Evolutionary conservation across 2,888 invertebrate species (phyloP).

Genomic region (Nomada fucata): DNA sequence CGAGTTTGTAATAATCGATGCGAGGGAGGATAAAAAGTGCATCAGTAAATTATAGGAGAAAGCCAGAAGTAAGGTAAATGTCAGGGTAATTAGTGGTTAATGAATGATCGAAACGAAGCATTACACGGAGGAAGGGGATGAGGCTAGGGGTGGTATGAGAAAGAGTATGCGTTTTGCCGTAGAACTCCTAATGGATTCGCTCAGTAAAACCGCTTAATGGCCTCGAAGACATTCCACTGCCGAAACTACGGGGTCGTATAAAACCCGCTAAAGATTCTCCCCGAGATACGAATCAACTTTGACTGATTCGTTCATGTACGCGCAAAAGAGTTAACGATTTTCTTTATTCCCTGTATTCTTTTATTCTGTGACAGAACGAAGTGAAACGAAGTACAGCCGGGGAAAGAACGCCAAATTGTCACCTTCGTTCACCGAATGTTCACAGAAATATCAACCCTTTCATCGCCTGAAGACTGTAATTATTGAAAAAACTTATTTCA

Average conservation of each 20-base stretch:
- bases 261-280: constrained; percentile 1
- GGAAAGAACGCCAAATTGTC: too few relatives aligned
- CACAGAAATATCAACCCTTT: too few relatives aligned
- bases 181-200: constrained; percentile 23
- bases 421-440: too few relatives aligned
- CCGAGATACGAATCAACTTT: not conserved
- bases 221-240: constrained; percentile 14
- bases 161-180: constrained; percentile 11
- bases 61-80: not conserved
- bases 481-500: too few relatives aligned
- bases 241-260: not conserved
- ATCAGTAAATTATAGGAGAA: too few relatives aligned
- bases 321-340: not conserved
- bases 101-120: constrained; percentile 7
- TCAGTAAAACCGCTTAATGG: constrained; percentile 26
- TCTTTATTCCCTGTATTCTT: too few relatives aligned
- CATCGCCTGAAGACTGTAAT: too few relatives aligned
- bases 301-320: not conserved
- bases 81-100: constrained; percentile 2
- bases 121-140: not conserved
- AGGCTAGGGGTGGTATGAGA: not conserved
- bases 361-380: too few relatives aligned
- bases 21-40: not conserved
- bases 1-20: too few relatives aligned
- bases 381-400: too few relatives aligned